phyloP scores from a whole-genome alignment of 92 coral and sea anemone species.

The Porites cylindrica region DNA sequence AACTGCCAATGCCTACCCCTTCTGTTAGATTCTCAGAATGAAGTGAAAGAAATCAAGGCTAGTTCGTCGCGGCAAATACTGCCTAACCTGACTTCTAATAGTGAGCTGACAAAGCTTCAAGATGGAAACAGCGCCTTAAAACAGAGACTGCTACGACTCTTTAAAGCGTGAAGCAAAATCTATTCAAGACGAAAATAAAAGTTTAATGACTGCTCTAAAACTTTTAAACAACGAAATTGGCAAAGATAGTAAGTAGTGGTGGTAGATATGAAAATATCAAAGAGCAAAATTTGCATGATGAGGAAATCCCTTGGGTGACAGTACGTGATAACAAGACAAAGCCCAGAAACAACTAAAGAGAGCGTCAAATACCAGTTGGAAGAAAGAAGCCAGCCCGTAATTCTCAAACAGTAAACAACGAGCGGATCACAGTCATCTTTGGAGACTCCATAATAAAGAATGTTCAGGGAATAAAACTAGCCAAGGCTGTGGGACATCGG shows the following conservation, averaged over 20 bases:
- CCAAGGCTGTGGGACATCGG: slow-evolving; percentile 43
- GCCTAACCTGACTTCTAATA: slow-evolving; percentile 33
- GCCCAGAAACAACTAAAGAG: slow-evolving; percentile 19
- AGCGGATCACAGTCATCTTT: slow-evolving; percentile 42
- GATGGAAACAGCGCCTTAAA: slow-evolving; percentile 16
- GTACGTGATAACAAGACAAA: background rate
- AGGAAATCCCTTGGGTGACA: background rate
- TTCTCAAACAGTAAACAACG: slow-evolving; percentile 10
- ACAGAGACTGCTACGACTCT: slow-evolving; percentile 30
- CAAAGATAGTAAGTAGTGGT: slow-evolving; percentile 16
- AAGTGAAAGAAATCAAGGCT: background rate
- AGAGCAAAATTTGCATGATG: slow-evolving; percentile 20
- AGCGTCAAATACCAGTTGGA: background rate
- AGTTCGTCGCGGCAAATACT: slow-evolving; percentile 14
- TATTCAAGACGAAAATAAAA: background rate
- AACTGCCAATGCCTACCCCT: slow-evolving; percentile 28
- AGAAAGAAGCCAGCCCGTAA: slow-evolving; percentile 1
- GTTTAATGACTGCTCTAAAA: no score
- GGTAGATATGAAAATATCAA: slow-evolving; percentile 21
- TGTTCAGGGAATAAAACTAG: slow-evolving; percentile 32
- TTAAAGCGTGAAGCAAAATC: slow-evolving; percentile 1
- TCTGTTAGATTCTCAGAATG: background rate
- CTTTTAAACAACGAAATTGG: slow-evolving; percentile 7
- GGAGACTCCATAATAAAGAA: slow-evolving; percentile 55
- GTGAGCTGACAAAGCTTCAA: background rate